Evolutionary conservation across 2,113 vertebrate species (phyloP).

Genomic region (Colossoma macropomum): DNA sequence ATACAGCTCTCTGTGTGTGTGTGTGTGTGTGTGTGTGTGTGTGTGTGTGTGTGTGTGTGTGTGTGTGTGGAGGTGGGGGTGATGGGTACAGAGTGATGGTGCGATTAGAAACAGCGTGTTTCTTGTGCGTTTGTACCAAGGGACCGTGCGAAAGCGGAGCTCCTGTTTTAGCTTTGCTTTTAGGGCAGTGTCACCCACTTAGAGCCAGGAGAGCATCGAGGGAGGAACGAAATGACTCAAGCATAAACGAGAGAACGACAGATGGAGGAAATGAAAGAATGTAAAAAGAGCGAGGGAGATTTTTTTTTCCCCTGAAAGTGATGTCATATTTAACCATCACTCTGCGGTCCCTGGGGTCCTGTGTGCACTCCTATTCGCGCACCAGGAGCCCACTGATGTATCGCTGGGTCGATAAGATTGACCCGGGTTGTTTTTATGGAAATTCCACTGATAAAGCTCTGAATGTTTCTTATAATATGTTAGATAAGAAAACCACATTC

Average conservation of each 20-base stretch:
- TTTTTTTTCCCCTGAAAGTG: too few species aligned
- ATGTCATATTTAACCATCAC: too few species aligned
- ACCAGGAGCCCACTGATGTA: too few species aligned
- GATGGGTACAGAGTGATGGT: neutral
- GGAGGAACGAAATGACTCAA: neutral
- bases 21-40: neutral
- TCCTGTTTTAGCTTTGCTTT: conserved; percentile 52
- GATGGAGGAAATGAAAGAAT: neutral
- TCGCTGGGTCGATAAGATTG: too few species aligned
- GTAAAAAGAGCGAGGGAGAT: neutral
- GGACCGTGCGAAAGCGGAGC: conserved; percentile 30
- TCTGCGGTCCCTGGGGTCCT: too few species aligned
- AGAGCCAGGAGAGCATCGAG: conserved; percentile 10
- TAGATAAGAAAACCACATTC: too few species aligned
- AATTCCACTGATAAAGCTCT: too few species aligned
- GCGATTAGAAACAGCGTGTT: neutral
- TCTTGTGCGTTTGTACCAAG: conserved; percentile 18
- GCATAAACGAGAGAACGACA: neutral
- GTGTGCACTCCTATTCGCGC: too few species aligned
- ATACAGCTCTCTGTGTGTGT: conserved; percentile 43
- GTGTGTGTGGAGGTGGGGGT: conserved; percentile 17
- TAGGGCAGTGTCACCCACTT: conserved; percentile 35
- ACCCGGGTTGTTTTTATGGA: too few species aligned
- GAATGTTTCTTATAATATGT: too few species aligned
- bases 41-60: neutral